Percentiles rank a stretch among this genome's conserved stretches.
These are phyloP conservation scores for Volucella inanis DNA, from an alignment of 2,888 invertebrate genomes.

Conservation along the genomic window DNA sequence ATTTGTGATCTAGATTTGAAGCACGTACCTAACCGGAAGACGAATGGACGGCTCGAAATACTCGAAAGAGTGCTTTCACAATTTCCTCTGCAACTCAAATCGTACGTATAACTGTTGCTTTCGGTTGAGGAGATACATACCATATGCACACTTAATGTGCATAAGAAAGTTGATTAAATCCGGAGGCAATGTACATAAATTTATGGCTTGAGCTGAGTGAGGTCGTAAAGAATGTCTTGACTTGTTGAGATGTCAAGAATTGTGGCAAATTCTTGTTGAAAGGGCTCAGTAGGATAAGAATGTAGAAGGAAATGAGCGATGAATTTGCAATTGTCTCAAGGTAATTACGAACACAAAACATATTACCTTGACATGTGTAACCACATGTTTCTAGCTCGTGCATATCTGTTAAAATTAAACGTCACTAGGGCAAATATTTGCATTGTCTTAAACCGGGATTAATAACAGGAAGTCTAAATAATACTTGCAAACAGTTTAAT, in stretches of 20 bases:
- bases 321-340: constrained; percentile 3
- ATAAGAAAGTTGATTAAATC: constrained; percentile 55
- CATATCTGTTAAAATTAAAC: too few species aligned
- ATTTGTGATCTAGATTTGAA: constrained; percentile 64
- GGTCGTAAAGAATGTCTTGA: constrained; percentile 12
- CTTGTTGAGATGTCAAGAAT: background rate
- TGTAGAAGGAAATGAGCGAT: background rate
- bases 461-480: too few species aligned
- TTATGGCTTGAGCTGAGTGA: constrained; percentile 31
- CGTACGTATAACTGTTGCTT: constrained; percentile 48
- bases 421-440: too few species aligned
- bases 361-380: too few species aligned
- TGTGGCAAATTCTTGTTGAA: background rate
- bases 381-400: too few species aligned
- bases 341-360: too few species aligned
- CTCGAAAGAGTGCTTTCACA: constrained; percentile 59
- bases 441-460: too few species aligned
- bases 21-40: constrained; percentile 73
- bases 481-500: too few species aligned
- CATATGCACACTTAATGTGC: constrained; percentile 20
- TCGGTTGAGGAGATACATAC: constrained; percentile 38
- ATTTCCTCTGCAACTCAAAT: constrained; percentile 49
- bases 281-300: constrained; percentile 28
- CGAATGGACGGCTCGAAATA: constrained; percentile 50
- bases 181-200: background rate